phyloP scores from a whole-genome alignment of 2,797 vertebrate species.

The Rhinatrema bivittatum region DNA sequence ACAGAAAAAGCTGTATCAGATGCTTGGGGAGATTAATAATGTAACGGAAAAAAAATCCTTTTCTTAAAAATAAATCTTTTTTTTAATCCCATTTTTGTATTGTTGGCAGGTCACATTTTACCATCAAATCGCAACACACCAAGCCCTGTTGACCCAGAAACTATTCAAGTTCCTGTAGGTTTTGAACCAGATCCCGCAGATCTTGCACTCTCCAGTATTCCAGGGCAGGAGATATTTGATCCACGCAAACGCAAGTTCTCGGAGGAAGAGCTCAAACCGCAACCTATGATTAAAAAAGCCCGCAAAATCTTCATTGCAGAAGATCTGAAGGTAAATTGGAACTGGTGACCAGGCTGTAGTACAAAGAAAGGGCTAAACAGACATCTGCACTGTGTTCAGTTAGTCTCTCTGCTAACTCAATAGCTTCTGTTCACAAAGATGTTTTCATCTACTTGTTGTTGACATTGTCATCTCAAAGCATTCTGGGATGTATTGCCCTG shows the following conservation, averaged over 20 bases:
- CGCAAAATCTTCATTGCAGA: conserved; percentile 95
- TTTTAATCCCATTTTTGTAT: background rate
- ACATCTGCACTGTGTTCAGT: no score
- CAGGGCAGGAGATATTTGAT: conserved; percentile 93
- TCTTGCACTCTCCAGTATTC: conserved; percentile 91
- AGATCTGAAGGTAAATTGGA: conserved; percentile 89
- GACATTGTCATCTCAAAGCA: no score
- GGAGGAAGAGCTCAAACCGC: conserved; percentile 90
- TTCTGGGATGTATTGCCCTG: no score
- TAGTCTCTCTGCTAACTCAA: no score
- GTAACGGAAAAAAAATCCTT: no score
- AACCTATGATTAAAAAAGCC: conserved; percentile 98
- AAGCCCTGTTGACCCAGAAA: conserved; percentile 91
- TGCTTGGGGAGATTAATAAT: no score
- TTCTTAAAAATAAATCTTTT: background rate
- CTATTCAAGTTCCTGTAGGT: conserved; percentile 84
- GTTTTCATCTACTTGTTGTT: no score
- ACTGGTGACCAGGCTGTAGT: conserved; percentile 40
- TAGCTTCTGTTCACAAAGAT: no score
- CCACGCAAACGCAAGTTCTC: conserved; percentile 95
- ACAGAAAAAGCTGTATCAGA: no score
- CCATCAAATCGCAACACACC: conserved; percentile 78
- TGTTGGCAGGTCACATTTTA: conserved; percentile 64
- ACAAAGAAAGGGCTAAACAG: no score
- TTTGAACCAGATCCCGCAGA: conserved; percentile 93